Conservation (phyloP, 2,888 invertebrate genomes). For the Oasisia sp. region DNA sequence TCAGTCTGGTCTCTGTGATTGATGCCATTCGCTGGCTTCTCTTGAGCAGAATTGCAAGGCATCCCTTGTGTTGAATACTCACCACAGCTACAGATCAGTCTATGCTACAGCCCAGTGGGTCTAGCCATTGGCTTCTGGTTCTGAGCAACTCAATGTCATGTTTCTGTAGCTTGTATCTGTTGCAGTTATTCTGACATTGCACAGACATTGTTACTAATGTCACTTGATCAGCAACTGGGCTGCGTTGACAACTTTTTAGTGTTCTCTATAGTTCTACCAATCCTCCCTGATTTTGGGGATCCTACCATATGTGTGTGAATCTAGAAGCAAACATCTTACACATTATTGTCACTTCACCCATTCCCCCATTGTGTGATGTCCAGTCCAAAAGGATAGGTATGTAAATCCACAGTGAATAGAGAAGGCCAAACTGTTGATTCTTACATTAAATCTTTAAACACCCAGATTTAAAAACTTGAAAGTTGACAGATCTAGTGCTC, state of each 20-base stretch:
- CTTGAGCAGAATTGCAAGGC: neutral
- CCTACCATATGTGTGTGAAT: too few relatives aligned
- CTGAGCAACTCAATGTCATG: neutral
- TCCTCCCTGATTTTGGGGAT: too few relatives aligned
- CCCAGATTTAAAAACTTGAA: too few relatives aligned
- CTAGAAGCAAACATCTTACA: too few relatives aligned
- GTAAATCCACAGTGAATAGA: too few relatives aligned
- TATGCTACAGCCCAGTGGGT: neutral
- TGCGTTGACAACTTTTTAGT: neutral
- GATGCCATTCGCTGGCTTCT: neutral
- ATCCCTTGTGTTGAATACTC: neutral
- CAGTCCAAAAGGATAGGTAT: too few relatives aligned
- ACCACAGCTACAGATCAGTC: neutral
- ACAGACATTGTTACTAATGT: neutral
- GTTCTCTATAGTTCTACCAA: too few relatives aligned
- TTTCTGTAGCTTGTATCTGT: neutral
- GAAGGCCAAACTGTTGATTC: too few relatives aligned
- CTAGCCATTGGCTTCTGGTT: neutral
- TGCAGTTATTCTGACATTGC: neutral
- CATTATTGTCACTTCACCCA: too few relatives aligned
- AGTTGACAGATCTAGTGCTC: too few relatives aligned
- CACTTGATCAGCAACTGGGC: neutral
- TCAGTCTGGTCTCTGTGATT: conserved; percentile 3
- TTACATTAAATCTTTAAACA: too few relatives aligned
- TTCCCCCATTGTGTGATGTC: too few relatives aligned